Evolutionary conservation across 2,113 vertebrate genomes (phyloP).

Genomic region (Naja naja): DNA sequence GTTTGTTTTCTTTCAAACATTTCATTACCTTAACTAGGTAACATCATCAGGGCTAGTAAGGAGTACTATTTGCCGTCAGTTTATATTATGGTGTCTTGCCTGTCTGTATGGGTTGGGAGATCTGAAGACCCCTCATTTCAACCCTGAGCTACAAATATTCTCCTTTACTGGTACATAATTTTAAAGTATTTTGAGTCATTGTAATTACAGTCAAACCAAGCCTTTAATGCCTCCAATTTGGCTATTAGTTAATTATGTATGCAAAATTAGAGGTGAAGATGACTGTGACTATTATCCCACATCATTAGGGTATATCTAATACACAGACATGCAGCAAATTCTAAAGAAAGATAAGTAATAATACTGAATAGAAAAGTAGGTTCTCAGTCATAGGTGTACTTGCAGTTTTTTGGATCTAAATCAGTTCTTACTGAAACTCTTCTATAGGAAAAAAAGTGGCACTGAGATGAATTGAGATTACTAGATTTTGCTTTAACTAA

Average conservation of each 20-base stretch:
- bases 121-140: no score
- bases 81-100: no score
- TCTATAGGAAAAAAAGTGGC: constrained; percentile 35
- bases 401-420: not conserved
- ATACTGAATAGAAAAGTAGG: not conserved
- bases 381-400: not conserved
- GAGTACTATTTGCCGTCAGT: no score
- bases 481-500: not conserved
- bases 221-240: not conserved
- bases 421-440: not conserved
- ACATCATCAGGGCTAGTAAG: no score
- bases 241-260: not conserved
- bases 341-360: not conserved
- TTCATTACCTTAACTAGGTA: no score
- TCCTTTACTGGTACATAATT: not conserved
- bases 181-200: not conserved
- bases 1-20: no score
- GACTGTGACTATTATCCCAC: not conserved
- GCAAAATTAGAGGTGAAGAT: not conserved
- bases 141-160: no score
- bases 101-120: no score
- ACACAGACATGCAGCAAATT: no score
- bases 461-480: not conserved
- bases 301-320: not conserved
- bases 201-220: not conserved